A percentile compares a stretch with the other conserved stretches of the same genome.
Evolutionary conservation across 2,113 vertebrate species (phyloP).

Genomic region (Climacteris rufus): DNA sequence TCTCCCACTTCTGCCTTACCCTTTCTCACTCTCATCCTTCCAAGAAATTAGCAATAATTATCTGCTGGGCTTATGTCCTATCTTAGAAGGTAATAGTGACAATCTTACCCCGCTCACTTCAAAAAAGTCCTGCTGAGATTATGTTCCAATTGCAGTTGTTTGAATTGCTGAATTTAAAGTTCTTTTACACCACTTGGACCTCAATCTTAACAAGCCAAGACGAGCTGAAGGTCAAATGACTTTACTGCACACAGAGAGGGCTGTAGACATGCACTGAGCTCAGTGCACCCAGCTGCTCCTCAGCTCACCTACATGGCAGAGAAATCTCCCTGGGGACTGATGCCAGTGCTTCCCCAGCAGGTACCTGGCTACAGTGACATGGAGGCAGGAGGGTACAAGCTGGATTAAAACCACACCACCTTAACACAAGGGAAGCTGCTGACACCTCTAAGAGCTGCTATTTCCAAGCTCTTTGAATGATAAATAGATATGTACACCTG

Average conservation of each 20-base stretch:
- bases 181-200: neutral
- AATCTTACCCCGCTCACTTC: neutral
- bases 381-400: neutral
- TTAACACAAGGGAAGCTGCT: neutral
- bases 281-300: neutral
- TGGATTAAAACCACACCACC: neutral
- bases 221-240: neutral
- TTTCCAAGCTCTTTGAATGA: neutral
- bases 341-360: neutral
- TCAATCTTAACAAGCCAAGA: neutral
- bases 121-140: neutral
- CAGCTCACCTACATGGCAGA: neutral
- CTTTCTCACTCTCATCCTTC: neutral
- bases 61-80: neutral
- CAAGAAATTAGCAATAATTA: neutral
- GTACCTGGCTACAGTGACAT: neutral
- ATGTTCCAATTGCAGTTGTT: neutral
- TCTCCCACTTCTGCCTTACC: neutral
- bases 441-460: neutral
- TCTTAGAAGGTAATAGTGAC: neutral
- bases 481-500: neutral
- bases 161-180: neutral
- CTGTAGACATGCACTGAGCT: neutral
- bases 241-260: neutral
- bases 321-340: neutral